phyloP scores from a whole-genome alignment of 1,140 invertebrate genomes.

The Ips nitidus region DNA sequence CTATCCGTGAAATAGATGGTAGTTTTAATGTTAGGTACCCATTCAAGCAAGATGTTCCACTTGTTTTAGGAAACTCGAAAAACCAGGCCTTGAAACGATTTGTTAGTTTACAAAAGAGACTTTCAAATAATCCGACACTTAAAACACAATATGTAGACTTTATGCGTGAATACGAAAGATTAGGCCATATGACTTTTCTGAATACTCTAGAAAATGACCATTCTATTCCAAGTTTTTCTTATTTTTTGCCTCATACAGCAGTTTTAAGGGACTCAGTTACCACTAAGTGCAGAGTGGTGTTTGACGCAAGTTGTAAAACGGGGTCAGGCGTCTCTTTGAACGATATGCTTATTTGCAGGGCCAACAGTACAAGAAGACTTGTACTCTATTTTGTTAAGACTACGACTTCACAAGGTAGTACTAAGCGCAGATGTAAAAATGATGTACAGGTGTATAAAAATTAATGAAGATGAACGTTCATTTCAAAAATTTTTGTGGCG shows the following conservation, averaged over 20 bases:
- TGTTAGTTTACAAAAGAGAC: slow-evolving; percentile 14
- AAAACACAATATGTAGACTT: slow-evolving; percentile 20
- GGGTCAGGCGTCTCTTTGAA: slow-evolving; percentile 50
- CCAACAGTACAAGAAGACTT: slow-evolving; percentile 41
- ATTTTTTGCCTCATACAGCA: slow-evolving; percentile 50
- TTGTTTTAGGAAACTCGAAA: slow-evolving; percentile 22
- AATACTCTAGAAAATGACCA: slow-evolving; percentile 5
- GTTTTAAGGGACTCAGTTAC: slow-evolving; percentile 43
- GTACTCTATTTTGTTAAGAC: slow-evolving; percentile 40
- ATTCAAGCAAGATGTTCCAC: slow-evolving; percentile 11
- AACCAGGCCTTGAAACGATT: slow-evolving; percentile 20
- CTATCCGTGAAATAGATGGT: slow-evolving; percentile 5
- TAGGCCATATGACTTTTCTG: slow-evolving; percentile 25
- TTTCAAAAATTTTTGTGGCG: slow-evolving; percentile 52
- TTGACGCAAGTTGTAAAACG: slow-evolving; percentile 48
- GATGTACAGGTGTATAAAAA: slow-evolving; percentile 54
- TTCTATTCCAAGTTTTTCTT: slow-evolving; percentile 21
- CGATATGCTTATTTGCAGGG: slow-evolving; percentile 34
- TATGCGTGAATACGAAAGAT: slow-evolving; percentile 15
- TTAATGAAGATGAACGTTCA: slow-evolving; percentile 42
- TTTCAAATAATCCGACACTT: slow-evolving; percentile 3
- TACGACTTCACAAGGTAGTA: slow-evolving; percentile 31
- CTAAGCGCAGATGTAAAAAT: slow-evolving; percentile 50
- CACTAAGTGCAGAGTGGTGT: slow-evolving; percentile 48
- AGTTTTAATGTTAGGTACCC: slow-evolving; percentile 18